Evolutionary conservation across 2,113 vertebrate genomes (phyloP).

Genomic region (Brachyhypopomus occidentalis): DNA sequence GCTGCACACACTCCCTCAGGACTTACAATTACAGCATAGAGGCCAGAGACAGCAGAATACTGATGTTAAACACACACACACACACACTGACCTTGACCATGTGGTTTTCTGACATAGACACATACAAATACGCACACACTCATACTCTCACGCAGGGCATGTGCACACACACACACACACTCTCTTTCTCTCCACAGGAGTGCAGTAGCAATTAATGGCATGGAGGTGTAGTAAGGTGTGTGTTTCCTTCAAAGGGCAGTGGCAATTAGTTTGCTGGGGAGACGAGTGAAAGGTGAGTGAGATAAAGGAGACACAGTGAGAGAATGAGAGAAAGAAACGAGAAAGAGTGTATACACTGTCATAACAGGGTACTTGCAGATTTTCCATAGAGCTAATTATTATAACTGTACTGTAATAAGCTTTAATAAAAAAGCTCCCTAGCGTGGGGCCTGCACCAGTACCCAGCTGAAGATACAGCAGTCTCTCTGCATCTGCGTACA

Average conservation of each 20-base stretch:
- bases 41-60: slow-evolving; percentile 39
- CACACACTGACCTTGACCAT: slow-evolving; percentile 53
- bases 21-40: slow-evolving; percentile 46
- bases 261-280: slow-evolving; percentile 40
- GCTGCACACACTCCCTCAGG: slow-evolving; percentile 37
- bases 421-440: neutral
- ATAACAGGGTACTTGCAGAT: neutral
- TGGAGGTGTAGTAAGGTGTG: slow-evolving; percentile 42
- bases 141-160: neutral
- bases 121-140: slow-evolving; percentile 16
- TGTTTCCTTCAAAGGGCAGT: slow-evolving; percentile 45
- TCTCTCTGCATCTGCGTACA: too few species aligned
- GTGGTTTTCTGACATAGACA: slow-evolving; percentile 33
- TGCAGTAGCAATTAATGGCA: slow-evolving; percentile 48
- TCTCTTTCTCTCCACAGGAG: slow-evolving; percentile 38
- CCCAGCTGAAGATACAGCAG: too few species aligned
- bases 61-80: slow-evolving; percentile 22
- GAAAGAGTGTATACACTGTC: neutral
- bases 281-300: slow-evolving; percentile 31
- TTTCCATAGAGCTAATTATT: neutral
- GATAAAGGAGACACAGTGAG: slow-evolving; percentile 9
- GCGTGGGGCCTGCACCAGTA: neutral
- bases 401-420: neutral
- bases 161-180: slow-evolving; percentile 28
- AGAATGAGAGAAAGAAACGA: neutral